Evolutionary conservation across 1,140 invertebrate genomes (phyloP).

Genomic region (Polyergus mexicanus): DNA sequence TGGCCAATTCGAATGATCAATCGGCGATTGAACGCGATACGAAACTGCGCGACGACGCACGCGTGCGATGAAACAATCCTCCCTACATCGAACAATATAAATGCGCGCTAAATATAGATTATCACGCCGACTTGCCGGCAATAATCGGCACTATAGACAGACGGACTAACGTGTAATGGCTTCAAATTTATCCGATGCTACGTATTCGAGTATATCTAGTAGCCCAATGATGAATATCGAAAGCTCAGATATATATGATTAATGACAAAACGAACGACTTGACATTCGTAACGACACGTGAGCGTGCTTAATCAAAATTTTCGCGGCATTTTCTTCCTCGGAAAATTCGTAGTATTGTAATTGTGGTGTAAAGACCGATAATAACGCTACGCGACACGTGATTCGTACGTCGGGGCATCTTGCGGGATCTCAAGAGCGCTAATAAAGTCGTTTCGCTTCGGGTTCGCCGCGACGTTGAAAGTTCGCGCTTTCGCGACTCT

Average conservation of each 20-base stretch:
- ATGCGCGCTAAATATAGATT: conserved; percentile 3
- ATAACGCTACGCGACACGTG: conserved; percentile 15
- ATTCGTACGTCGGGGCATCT: not conserved
- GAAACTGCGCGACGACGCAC: not conserved
- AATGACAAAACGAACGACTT: not conserved
- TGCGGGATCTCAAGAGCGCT: not conserved
- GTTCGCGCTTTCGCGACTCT: conserved; percentile 16
- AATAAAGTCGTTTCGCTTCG: not conserved
- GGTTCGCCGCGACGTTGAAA: not conserved
- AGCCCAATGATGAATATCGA: not conserved
- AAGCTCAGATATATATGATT: not conserved
- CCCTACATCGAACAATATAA: not conserved
- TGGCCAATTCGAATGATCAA: not conserved
- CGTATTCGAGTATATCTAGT: not conserved
- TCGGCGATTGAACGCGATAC: not conserved
- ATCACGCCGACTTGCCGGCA: conserved; percentile 25
- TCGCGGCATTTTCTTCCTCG: not conserved
- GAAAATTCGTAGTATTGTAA: not conserved
- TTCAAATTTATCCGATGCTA: conserved; percentile 35
- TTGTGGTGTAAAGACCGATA: conserved; percentile 4
- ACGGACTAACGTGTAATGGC: conserved; percentile 14
- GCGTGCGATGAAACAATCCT: not conserved
- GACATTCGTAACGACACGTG: conserved; percentile 9
- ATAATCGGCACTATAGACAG: conserved; percentile 33
- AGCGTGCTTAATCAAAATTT: conserved; percentile 13